Percentiles rank a stretch among this genome's conserved stretches.
These are phyloP conservation scores for Pollenia amentaria DNA, from an alignment of 2,888 invertebrate species.

Conservation along the genomic window DNA sequence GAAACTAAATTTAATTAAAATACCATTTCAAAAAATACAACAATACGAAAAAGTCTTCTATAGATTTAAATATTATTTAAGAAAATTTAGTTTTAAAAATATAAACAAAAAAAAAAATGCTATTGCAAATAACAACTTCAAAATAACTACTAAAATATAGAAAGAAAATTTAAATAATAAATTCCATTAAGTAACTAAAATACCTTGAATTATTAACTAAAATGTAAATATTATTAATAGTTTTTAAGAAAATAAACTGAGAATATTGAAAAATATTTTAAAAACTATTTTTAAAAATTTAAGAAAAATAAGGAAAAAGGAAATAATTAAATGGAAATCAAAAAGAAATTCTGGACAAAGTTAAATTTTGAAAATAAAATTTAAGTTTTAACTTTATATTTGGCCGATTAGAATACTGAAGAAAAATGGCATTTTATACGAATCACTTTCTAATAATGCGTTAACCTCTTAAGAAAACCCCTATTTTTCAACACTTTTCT, in stretches of 20 bases:
- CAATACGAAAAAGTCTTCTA: constrained; percentile 61
- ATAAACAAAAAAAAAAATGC: constrained; percentile 15
- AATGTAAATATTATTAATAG: constrained; percentile 26
- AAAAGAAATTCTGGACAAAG: neutral
- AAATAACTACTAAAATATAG: constrained; percentile 23
- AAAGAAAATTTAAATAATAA: constrained; percentile 11
- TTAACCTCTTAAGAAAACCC: no score
- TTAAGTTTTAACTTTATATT: no score
- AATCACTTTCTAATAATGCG: no score
- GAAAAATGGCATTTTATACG: no score
- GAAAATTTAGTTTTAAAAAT: constrained; percentile 25
- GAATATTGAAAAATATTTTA: constrained; percentile 40
- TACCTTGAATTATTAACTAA: constrained; percentile 49
- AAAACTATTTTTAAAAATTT: neutral
- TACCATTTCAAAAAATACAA: constrained; percentile 29
- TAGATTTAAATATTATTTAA: constrained; percentile 19
- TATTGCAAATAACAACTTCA: constrained; percentile 28
- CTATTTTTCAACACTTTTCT: no score
- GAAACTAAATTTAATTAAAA: constrained; percentile 40
- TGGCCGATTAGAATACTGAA: no score
- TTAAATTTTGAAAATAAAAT: no score
- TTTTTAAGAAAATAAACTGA: neutral
- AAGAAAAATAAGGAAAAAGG: neutral
- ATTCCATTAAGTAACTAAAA: constrained; percentile 44
- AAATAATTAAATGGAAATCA: neutral